Evolutionary conservation across 2,888 invertebrate species (phyloP), one percentile per base, ranked within the genome.

Genomic region (Caenorhabditis becei): DNA sequence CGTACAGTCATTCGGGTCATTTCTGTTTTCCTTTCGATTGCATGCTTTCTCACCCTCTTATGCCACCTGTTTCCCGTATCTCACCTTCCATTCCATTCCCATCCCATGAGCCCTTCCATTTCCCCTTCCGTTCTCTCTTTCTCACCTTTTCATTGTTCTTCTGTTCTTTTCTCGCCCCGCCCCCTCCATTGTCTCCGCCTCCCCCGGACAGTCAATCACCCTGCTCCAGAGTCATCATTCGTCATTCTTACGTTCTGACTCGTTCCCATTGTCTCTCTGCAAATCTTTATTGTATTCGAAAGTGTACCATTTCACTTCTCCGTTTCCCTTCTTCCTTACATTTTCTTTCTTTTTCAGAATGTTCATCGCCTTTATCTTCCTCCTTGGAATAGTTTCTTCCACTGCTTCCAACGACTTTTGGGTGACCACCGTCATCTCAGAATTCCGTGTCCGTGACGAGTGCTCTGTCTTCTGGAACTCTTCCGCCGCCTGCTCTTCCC

Each of bases 381-480:
- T 58, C 18, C 23, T 59, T 3, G 8, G 26, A 16, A 2, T 41
- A 51, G 0, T 69, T n/a, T 0, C 37, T 18, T 24, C 44, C n/a
- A 2, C 47, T 28, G 32, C 44, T 18, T 28, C 62, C 4, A 49
- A 66, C 16, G 65, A 53, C 18, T 62, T 67, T 32, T 80, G 80
- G 80, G 26, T 80, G 32, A 80, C 80, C 11, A 70, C 70, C 3
- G 75, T 70, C 11, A 24, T 80, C 41, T 54, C 65, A 23, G 75
- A 80, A 18, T 63, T 80, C 58, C 49, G 63, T 59, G 49, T 80
- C 18, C 69, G 75, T 20, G 74, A 80, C 41, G 23, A 80, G 37
- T 80, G 80, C 28, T 51, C 70, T 0, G 18, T 37, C 23, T 80
- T 69, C 59, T 80, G 80, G 80, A 65, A 53, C 23, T 41, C 63